Percentiles rank a stretch among this genome's conserved stretches.
Evolutionary conservation across 2,888 invertebrate species (phyloP).

Genomic region (Eumerus sabulonum): DNA sequence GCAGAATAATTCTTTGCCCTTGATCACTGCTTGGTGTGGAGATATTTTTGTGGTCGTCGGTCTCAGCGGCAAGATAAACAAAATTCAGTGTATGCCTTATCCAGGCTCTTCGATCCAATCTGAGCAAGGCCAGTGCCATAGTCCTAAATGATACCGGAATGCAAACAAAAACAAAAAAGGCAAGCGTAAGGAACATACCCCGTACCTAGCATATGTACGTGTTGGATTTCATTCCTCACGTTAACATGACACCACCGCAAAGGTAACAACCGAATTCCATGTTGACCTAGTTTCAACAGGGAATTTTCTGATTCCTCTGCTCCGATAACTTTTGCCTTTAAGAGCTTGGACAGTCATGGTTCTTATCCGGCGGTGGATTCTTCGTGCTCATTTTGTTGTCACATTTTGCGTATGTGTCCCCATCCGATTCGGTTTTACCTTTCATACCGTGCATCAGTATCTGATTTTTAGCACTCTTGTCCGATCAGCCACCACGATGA

Average conservation of each 20-base stretch:
- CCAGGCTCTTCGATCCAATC: constrained; percentile 10
- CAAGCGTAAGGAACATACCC: background rate
- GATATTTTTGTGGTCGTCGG: constrained; percentile 38
- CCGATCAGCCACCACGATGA: constrained; percentile 4
- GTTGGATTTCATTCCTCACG: constrained; percentile 67
- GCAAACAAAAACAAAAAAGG: constrained; percentile 3
- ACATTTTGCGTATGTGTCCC: constrained; percentile 47
- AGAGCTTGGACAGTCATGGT: constrained; percentile 44
- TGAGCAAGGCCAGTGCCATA: constrained; percentile 58
- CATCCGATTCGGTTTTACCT: constrained; percentile 55
- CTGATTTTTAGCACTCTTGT: constrained; percentile 1
- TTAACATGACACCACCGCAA: constrained; percentile 61
- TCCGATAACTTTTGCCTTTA: constrained; percentile 57
- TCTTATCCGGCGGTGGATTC: background rate
- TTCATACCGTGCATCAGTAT: constrained; percentile 17
- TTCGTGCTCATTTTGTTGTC: constrained; percentile 18
- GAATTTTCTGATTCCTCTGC: constrained; percentile 58
- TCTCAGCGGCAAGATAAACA: constrained; percentile 38
- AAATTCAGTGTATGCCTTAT: constrained; percentile 18
- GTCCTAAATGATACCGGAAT: constrained; percentile 40
- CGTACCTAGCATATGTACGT: no score
- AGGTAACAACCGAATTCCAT: constrained; percentile 51
- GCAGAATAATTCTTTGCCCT: constrained; percentile 16
- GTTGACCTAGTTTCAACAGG: constrained; percentile 59
- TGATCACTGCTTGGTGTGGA: constrained; percentile 19